Conservation (phyloP, 2,888 invertebrate species). For the Tetranychus piercei region DNA sequence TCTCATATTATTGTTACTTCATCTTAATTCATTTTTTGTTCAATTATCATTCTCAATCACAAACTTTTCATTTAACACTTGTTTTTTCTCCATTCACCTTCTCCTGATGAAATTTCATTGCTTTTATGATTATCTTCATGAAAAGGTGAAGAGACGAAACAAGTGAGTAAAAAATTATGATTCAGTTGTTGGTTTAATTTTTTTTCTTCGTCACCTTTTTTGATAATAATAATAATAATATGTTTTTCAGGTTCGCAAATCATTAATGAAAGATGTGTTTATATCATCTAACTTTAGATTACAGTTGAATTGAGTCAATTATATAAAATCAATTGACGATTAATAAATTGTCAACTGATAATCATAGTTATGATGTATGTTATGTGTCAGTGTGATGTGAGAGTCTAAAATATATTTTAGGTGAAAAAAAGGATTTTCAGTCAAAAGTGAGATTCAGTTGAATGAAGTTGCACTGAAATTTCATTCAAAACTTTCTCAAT, state of each 20-base stretch:
- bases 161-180: neutral
- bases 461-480: neutral
- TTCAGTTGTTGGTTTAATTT: neutral
- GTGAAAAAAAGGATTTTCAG: neutral
- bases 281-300: too few species aligned
- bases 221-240: too few species aligned
- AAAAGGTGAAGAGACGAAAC: too few species aligned
- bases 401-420: neutral
- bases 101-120: neutral
- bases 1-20: neutral
- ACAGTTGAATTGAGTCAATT: too few species aligned
- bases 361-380: neutral
- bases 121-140: neutral
- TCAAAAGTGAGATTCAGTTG: neutral
- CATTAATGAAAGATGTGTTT: too few species aligned
- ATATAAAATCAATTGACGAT: neutral
- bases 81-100: neutral
- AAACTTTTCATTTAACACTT: neutral
- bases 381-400: too few species aligned
- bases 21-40: neutral
- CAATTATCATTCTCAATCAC: neutral
- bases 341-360: neutral
- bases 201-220: neutral
- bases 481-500: neutral
- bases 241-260: too few species aligned